Conservation (phyloP, 2,797 vertebrate species). For the Eleutherodactylus coqui region DNA sequence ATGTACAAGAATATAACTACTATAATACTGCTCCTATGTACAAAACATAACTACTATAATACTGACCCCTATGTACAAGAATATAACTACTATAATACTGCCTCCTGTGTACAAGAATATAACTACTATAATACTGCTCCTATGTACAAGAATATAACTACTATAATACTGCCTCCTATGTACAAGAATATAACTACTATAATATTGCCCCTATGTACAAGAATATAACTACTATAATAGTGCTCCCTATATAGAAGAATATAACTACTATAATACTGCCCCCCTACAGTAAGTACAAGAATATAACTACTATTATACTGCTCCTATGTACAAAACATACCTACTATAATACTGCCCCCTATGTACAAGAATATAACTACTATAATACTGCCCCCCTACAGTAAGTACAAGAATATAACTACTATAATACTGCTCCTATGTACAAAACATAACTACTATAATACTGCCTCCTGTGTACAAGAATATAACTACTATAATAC, state of each 20-base stretch:
- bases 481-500: constrained; percentile 3
- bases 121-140: background rate
- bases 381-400: background rate
- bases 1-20: no score
- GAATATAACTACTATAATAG: constrained; percentile 2
- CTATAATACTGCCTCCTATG: background rate
- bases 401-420: background rate
- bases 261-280: no score
- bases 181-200: constrained; percentile 7
- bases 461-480: background rate
- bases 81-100: background rate
- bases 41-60: background rate
- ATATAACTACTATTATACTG: no score
- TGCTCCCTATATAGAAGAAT: background rate
- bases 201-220: background rate
- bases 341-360: background rate
- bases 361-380: background rate
- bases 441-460: constrained; percentile 3
- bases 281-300: no score
- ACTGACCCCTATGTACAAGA: background rate
- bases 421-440: background rate
- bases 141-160: constrained; percentile 1
- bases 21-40: no score
- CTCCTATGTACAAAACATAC: no score
- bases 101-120: background rate